Percentiles rank a stretch among this genome's conserved stretches.
phyloP scores from a whole-genome alignment of 2,888 invertebrate genomes.

The Apamea epomidion region DNA sequence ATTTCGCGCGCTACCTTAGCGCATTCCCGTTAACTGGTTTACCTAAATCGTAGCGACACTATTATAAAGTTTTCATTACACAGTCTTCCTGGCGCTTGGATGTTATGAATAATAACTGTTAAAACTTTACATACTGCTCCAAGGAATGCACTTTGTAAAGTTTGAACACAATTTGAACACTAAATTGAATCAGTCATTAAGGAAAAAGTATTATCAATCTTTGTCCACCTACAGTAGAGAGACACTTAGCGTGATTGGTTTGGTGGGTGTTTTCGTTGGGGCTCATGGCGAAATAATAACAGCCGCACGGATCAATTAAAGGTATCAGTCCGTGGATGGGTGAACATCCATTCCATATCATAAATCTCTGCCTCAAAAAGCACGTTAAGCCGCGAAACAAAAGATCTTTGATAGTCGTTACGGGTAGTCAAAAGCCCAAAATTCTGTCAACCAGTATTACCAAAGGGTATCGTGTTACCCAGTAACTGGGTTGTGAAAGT shows the following conservation, averaged over 20 bases:
- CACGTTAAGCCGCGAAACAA: not conserved
- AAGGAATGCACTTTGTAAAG: constrained; percentile 19
- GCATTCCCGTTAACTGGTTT: no score
- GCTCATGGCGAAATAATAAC: not conserved
- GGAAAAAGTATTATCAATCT: constrained; percentile 23
- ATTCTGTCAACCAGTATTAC: not conserved
- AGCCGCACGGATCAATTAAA: not conserved
- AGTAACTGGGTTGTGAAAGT: not conserved
- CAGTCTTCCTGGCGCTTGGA: constrained; percentile 10
- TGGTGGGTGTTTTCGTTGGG: constrained; percentile 7
- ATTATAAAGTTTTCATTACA: not conserved
- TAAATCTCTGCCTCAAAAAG: not conserved
- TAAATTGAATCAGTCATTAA: constrained; percentile 15
- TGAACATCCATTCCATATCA: not conserved
- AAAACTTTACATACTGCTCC: constrained; percentile 24
- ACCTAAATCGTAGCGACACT: not conserved
- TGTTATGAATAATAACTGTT: constrained; percentile 40
- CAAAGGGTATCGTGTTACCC: not conserved
- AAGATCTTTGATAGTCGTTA: not conserved
- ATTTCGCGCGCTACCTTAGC: not conserved
- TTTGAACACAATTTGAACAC: constrained; percentile 9
- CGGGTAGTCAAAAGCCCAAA: not conserved
- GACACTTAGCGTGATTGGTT: constrained; percentile 17
- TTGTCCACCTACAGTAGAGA: not conserved
- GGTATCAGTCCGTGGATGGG: not conserved